These are phyloP conservation scores for Leptobrachium ailaonicum DNA, from an alignment of 2,113 vertebrate genomes.

Conservation along the genomic window DNA sequence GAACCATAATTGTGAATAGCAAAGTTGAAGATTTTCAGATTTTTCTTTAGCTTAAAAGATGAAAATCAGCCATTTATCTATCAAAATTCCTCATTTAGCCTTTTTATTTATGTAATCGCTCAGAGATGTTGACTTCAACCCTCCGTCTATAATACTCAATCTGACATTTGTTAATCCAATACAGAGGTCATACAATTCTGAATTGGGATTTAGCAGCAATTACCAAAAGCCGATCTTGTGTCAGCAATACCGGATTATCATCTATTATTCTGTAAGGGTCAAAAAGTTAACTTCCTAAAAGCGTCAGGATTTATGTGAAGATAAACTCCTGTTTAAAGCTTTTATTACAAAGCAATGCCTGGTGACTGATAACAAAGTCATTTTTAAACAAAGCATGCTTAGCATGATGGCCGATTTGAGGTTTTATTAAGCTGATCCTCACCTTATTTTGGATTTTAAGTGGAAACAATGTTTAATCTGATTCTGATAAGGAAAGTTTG, in stretches of 20 bases:
- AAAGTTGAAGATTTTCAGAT: no score
- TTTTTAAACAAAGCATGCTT: background rate
- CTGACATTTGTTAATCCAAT: background rate
- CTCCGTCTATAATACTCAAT: background rate
- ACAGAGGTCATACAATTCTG: background rate
- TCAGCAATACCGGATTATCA: conserved; percentile 14
- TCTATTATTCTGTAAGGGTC: conserved; percentile 23
- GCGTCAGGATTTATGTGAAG: conserved; percentile 8
- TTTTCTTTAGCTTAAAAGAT: no score
- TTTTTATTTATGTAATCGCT: no score
- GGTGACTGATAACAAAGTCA: conserved; percentile 13
- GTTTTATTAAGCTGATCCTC: no score
- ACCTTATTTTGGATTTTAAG: no score
- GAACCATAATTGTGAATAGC: no score
- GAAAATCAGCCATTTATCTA: no score
- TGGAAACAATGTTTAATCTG: no score
- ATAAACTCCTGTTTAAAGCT: conserved; percentile 28
- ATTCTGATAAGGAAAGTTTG: no score
- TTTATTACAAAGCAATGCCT: conserved; percentile 31
- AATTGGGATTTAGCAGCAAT: conserved; percentile 4
- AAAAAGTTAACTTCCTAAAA: conserved; percentile 5
- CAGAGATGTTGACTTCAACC: no score
- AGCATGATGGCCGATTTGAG: background rate
- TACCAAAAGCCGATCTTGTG: conserved; percentile 26
- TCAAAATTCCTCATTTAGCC: no score